A percentile compares a stretch with the other conserved stretches of the same genome.
Evolutionary conservation across 2,797 vertebrate species (phyloP).

Genomic region (Streptopelia turtur): DNA sequence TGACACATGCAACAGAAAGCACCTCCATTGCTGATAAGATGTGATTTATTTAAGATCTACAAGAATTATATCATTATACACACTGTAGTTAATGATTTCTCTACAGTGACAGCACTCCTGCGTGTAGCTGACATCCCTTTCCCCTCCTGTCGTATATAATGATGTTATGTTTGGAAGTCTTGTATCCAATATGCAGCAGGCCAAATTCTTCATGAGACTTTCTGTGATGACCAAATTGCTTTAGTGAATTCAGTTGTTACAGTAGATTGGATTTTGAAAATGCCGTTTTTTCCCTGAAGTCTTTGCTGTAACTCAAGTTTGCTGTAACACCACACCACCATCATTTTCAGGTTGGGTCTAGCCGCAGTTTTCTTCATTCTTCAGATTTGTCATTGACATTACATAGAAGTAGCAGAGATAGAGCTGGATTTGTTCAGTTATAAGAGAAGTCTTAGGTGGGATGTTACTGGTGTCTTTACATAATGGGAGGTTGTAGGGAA

Average conservation of each 20-base stretch:
- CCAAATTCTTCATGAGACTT: neutral
- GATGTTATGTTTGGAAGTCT: neutral
- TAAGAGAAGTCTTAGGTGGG: neutral
- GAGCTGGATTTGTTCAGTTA: neutral
- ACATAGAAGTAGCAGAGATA: rapidly evolving
- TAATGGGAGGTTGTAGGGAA: neutral
- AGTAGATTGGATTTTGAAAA: neutral
- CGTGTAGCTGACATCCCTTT: neutral
- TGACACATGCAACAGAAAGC: neutral
- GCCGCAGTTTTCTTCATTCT: neutral
- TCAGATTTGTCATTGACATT: neutral
- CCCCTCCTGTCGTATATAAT: neutral
- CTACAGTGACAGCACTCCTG: neutral
- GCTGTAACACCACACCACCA: neutral
- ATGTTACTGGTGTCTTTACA: neutral
- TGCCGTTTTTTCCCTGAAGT: neutral
- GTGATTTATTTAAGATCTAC: neutral
- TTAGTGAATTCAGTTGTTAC: neutral
- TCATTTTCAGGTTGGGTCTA: neutral
- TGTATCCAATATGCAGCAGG: neutral
- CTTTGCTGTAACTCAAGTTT: neutral
- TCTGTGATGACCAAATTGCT: neutral
- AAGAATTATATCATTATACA: neutral
- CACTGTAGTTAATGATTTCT: neutral
- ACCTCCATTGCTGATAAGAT: neutral